Conservation (phyloP, 2,888 invertebrate species). For the Nephrotoma flavescens region DNA sequence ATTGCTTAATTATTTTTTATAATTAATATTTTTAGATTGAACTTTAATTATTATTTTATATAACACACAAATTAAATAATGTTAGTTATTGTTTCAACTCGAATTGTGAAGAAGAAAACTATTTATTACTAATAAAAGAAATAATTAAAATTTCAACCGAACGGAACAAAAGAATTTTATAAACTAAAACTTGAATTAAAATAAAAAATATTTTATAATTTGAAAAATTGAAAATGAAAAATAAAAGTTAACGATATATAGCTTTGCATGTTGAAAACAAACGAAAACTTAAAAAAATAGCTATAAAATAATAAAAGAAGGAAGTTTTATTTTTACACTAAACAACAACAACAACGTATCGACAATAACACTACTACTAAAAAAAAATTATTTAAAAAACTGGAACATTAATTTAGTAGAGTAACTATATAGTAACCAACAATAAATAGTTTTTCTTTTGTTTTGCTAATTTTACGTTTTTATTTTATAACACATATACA, state of each 20-base stretch:
- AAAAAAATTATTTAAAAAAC: neutral
- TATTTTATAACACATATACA: neutral
- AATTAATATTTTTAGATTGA: neutral
- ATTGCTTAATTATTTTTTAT: neutral
- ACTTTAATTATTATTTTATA: neutral
- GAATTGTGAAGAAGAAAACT: neutral
- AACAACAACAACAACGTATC: neutral
- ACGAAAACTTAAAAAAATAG: neutral
- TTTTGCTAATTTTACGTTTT: neutral
- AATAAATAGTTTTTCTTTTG: neutral
- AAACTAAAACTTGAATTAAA: neutral
- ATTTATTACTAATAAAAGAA: neutral
- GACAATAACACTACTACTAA: neutral
- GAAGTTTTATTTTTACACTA: neutral
- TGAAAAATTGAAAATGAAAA: neutral
- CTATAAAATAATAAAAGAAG: neutral
- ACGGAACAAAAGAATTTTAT: neutral
- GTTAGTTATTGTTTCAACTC: neutral
- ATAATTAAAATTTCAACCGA: neutral
- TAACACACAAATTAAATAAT: neutral
- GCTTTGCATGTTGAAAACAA: neutral
- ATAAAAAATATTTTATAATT: neutral
- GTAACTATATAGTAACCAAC: neutral
- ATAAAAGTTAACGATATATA: neutral
- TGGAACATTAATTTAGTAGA: neutral